These are phyloP conservation scores for Hyperoplus immaculatus DNA, from an alignment of 2,797 vertebrate species.

Conservation along the genomic window DNA sequence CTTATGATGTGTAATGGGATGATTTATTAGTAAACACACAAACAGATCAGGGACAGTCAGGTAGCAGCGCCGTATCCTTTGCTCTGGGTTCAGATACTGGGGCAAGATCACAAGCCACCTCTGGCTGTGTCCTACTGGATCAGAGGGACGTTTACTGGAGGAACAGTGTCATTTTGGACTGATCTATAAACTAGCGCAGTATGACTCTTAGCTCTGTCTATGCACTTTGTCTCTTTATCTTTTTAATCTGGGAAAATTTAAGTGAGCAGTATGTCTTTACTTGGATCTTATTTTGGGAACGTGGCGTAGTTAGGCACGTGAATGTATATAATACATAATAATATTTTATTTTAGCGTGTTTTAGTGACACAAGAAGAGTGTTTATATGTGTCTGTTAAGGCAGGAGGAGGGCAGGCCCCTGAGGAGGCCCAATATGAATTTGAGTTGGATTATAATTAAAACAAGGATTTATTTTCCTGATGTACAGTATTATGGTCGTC, in stretches of 20 bases:
- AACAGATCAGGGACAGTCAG: conserved; percentile 78
- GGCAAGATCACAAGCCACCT: conserved; percentile 77
- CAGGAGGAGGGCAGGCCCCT: background rate
- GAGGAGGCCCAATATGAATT: background rate
- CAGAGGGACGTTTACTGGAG: conserved; percentile 42
- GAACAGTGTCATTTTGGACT: conserved; percentile 6
- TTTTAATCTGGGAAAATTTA: conserved; percentile 4
- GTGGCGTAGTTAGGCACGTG: no score
- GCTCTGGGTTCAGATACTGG: conserved; percentile 66
- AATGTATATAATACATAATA: no score
- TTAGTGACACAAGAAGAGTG: background rate
- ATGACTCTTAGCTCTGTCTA: background rate
- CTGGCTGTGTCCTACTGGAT: conserved; percentile 75
- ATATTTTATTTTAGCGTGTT: background rate
- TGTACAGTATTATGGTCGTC: no score
- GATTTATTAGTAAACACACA: conserved; percentile 90
- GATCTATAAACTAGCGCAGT: conserved; percentile 6
- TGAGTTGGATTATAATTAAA: background rate
- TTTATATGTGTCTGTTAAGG: background rate
- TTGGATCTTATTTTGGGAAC: no score
- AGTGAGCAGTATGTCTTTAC: background rate
- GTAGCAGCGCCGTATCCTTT: conserved; percentile 62
- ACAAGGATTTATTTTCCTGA: background rate
- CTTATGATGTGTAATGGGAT: conserved; percentile 90
- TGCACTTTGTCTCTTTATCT: background rate